Evolutionary conservation across 2,113 vertebrate species (phyloP), one percentile per base, ranked within the genome.

Genomic region (Grammomys surdaster): DNA sequence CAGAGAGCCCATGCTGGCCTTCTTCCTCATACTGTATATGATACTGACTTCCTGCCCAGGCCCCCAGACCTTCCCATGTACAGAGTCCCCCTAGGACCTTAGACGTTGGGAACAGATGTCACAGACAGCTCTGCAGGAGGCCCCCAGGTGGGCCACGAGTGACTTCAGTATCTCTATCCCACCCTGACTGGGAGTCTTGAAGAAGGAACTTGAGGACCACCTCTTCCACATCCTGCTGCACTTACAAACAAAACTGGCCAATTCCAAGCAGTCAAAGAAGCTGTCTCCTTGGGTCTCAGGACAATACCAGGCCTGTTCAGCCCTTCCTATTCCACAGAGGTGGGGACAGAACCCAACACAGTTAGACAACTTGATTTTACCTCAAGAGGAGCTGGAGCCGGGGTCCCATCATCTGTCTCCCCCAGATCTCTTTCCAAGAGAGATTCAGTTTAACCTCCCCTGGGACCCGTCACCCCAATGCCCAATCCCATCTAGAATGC

Each of bases 221-320:
- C 69, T 13, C 16, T 9, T 56, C 67, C 0, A 36, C 28, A 14
- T 20, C 72, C 76, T 33, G 2, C 16, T 33, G 14, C 3, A 22
- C 4, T 48, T 11, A 17, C 63, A 31, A 22, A 40, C 33, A 28
- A 33, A 40, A 67, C 24, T 33, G 26, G 4, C 31, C 0, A 28
- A 3, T 36, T 33, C 0, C 10, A 11, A 9, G 48, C 1, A 36
- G 51, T 12, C 2, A 63, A 1, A 58, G 63, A 33, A 5, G 3
- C 12, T 0, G 11, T 22, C 51, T 17, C 63, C 28, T 7, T 14
- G 0, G 17, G 6, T 65, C 28, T 3, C 6, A 48, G 20, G 60
- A 28, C 2, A 33, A 12, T 0, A 0, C 33, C 19, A 5, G 9
- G 1, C 43, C 16, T 1, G 8, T 58, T 58, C 17, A 1, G 6